phyloP scores from a whole-genome alignment of 1,140 invertebrate species.

The Rhopalosiphum padi region DNA sequence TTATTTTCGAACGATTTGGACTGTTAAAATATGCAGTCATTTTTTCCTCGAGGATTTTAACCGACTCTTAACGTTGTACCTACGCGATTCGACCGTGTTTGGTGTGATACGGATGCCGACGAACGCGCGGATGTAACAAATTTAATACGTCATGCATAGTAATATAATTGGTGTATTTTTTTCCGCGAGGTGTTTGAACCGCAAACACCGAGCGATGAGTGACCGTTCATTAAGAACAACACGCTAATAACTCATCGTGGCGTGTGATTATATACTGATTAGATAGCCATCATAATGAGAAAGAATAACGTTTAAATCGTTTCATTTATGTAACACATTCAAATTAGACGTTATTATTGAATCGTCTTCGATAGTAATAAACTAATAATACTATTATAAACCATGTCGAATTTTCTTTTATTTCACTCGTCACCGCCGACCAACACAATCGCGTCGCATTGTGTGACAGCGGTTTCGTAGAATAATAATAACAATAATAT shows the following conservation, averaged over 20 bases:
- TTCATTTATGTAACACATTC: not conserved
- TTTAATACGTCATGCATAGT: not conserved
- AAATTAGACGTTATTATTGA: not conserved
- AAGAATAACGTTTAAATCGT: not conserved
- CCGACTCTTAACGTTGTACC: not conserved
- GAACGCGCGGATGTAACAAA: not conserved
- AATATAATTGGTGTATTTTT: constrained; percentile 12
- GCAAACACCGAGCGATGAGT: not conserved
- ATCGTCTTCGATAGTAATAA: not conserved
- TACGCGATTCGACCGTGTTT: not conserved
- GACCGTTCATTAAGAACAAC: constrained; percentile 8
- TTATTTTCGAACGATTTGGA: not conserved
- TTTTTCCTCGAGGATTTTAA: not conserved
- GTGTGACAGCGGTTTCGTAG: not conserved
- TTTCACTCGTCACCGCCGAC: not conserved
- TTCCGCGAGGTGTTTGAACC: constrained; percentile 19
- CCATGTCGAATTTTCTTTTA: not conserved
- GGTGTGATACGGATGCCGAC: not conserved
- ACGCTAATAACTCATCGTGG: not conserved
- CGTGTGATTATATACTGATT: not conserved
- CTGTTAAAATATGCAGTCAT: not conserved
- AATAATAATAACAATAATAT: not conserved
- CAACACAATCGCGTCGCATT: not conserved
- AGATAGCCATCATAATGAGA: not conserved
- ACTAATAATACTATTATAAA: not conserved